Evolutionary conservation across 2,888 invertebrate species (phyloP).

Genomic region (Drosophila meridionalis): DNA sequence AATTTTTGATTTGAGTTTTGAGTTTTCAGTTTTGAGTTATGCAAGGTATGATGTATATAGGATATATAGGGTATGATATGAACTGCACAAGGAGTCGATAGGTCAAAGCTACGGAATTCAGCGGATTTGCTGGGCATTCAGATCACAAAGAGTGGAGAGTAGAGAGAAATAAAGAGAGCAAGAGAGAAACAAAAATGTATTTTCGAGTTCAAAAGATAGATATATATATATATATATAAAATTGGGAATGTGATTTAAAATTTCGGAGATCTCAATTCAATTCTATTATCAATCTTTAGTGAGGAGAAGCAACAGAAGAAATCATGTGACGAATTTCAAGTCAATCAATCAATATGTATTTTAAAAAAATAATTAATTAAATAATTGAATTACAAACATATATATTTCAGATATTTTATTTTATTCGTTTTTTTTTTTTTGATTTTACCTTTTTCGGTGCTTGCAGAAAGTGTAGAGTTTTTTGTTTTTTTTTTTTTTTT

Average conservation of each 20-base stretch:
- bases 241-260: conserved; percentile 8
- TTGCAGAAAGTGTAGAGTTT: conserved; percentile 83
- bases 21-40: neutral
- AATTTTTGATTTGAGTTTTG: neutral
- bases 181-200: conserved; percentile 3
- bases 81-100: conserved; percentile 20
- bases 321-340: conserved; percentile 33
- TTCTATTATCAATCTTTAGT: conserved; percentile 14
- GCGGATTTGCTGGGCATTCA: conserved; percentile 21
- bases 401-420: conserved; percentile 14
- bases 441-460: conserved; percentile 83
- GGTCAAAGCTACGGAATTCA: conserved; percentile 29
- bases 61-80: conserved; percentile 5
- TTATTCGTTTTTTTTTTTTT: conserved; percentile 11
- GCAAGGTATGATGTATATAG: conserved; percentile 8
- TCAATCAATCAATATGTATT: conserved; percentile 33
- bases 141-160: conserved; percentile 24
- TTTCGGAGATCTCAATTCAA: conserved; percentile 1
- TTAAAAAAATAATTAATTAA: conserved; percentile 22
- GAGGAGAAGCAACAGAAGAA: conserved; percentile 27
- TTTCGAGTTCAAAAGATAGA: conserved; percentile 10
- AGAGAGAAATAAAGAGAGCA: conserved; percentile 11
- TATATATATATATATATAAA: conserved; percentile 3
- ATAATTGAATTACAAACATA: conserved; percentile 20
- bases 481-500: conserved; percentile 68